Base-by-base conservation (phyloP, 2,888 invertebrate genomes). In the Silvanus unidentatus region DNA sequence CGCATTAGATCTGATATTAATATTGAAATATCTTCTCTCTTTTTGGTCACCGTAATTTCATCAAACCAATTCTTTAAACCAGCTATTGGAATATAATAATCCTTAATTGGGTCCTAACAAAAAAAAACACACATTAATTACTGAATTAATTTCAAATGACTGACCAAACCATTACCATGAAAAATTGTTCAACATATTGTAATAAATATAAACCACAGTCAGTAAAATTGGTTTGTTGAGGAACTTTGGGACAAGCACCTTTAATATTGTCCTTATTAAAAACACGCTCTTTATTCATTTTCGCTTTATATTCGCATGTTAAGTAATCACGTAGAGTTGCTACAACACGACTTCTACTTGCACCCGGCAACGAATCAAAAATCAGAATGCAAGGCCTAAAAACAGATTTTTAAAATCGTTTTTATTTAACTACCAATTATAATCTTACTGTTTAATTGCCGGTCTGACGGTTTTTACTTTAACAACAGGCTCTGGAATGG, bases 131-230 rank as follows among this genome's bases (percentile, higher is more conserved):
- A 29, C 32, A 35, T 35, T n/a, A 45, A 29, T 13, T 38, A 16
- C 9, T 37, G 5, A 41, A 42, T n/a, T n/a, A n/a, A n/a, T n/a
- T n/a, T n/a, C n/a, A 39, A 39, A 35, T 11, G 13, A 9, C n/a
- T 12, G 16, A 9, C 8, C 28, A 28, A 28, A 28, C 14, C 60
- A 62, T 65, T 69, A 88, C 90, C 77, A 84, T 81, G 71, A 96
- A 95, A 74, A 99, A 97, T 48, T 88, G 88, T 73, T 99, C 97
- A 3, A 93, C 94, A 76, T 96, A 99, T 69, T 98, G 95, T 43
- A 99, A 75, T 47, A 98, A 77, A 72, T 89, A 99, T 10, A 98
- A 75, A 1, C 99, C 99, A 73, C 99, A 99, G 70, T 99, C 99
- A 32, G 89, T 91, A 66, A 87, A 94, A 75, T 99, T 99, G 54